Percentiles rank a stretch among this genome's conserved stretches.
These are phyloP conservation scores for Pyrocoelia pectoralis DNA, from an alignment of 2,888 invertebrate genomes.

Conservation along the genomic window DNA sequence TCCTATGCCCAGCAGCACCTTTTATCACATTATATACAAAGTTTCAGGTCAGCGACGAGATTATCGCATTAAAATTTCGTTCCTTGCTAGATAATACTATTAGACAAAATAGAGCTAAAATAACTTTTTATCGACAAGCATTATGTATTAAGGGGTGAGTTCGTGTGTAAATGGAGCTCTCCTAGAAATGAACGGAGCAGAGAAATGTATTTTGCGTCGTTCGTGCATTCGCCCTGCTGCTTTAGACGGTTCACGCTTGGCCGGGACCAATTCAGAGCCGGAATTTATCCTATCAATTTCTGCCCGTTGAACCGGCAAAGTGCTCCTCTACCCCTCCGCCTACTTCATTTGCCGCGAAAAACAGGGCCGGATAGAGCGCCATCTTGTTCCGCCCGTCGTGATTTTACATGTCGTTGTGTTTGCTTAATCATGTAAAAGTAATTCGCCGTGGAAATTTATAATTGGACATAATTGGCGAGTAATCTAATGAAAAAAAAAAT, in stretches of 20 bases:
- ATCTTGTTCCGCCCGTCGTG: constrained; percentile 57
- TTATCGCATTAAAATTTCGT: neutral
- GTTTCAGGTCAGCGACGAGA: neutral
- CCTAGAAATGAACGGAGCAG: constrained; percentile 35
- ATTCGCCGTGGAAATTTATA: constrained; percentile 54
- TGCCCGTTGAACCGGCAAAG: constrained; percentile 69
- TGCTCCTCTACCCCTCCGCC: constrained; percentile 54
- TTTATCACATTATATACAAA: neutral
- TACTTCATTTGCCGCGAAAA: constrained; percentile 39
- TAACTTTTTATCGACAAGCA: constrained; percentile 2
- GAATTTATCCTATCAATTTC: constrained; percentile 72
- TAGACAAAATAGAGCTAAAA: neutral
- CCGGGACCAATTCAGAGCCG: constrained; percentile 68
- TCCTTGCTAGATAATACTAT: neutral
- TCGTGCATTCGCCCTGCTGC: constrained; percentile 46
- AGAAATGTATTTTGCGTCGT: constrained; percentile 38
- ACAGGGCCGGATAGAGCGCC: constrained; percentile 53
- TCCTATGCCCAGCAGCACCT: neutral
- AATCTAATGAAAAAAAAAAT: constrained; percentile 33
- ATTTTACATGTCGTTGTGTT: constrained; percentile 59
- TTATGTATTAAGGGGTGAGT: constrained; percentile 25
- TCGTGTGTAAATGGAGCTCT: constrained; percentile 35
- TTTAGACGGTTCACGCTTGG: constrained; percentile 63
- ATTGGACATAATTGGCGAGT: constrained; percentile 54
- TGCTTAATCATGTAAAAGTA: constrained; percentile 56